Percentiles rank a stretch among this genome's conserved stretches.
Evolutionary conservation across 1,140 invertebrate species (phyloP).

Genomic region (Cydia splendana): DNA sequence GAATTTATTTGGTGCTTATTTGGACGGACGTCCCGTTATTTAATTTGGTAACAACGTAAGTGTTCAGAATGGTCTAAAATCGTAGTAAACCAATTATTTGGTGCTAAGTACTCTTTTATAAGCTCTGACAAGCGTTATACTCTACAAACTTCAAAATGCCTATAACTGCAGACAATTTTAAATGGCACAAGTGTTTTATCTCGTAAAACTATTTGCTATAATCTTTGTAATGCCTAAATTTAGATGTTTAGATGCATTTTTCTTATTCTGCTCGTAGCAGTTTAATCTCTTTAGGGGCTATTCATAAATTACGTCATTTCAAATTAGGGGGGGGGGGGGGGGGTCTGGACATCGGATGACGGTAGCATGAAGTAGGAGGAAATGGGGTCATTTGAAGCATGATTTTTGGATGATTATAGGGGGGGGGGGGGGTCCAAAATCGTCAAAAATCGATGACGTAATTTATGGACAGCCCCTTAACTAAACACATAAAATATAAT

Average conservation of each 20-base stretch:
- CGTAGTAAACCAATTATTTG: slow-evolving; percentile 52
- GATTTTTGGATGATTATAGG: no score
- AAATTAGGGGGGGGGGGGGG: no score
- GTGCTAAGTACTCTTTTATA: slow-evolving; percentile 53
- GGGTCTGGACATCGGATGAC: no score
- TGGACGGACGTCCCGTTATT: slow-evolving; percentile 32
- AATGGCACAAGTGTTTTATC: background rate
- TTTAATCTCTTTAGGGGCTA: background rate
- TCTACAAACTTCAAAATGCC: slow-evolving; percentile 1
- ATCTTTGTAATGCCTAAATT: background rate
- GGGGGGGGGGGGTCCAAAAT: no score
- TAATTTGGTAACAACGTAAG: slow-evolving; percentile 56
- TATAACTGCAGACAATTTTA: background rate
- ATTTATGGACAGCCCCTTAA: no score
- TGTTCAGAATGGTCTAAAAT: slow-evolving; percentile 69
- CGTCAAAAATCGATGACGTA: no score
- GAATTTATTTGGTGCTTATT: slow-evolving; percentile 49
- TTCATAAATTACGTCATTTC: no score
- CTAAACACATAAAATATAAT: background rate
- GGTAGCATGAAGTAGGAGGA: no score
- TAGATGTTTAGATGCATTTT: background rate
- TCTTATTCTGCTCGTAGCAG: background rate
- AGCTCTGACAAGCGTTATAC: slow-evolving; percentile 43
- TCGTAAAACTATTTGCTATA: background rate
- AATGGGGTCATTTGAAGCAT: no score